Evolutionary conservation across 2,113 vertebrate genomes (phyloP), one percentile per base, ranked within the genome.

Genomic region (Solea solea): DNA sequence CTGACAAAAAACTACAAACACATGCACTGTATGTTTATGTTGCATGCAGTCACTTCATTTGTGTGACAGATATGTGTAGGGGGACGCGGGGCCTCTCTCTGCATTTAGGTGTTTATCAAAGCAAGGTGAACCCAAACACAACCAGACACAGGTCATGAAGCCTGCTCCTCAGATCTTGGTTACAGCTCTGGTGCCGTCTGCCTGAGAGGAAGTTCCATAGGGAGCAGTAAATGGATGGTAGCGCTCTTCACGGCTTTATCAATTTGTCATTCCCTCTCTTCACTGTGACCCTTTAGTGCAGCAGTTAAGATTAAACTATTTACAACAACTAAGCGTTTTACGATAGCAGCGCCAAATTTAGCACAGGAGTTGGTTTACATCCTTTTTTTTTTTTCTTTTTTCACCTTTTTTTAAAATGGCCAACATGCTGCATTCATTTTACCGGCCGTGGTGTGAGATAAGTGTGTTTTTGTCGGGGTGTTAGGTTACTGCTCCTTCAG

Each of bases 21-120:
- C 55, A 15, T 7, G 50, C 59, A 57, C 48, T 44, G 48, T 28
- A 46, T 49, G 68, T 80, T 50, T 80, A 74, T 52, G 81, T 86
- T 80, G 62, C 78, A 63, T 77, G 84, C 81, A 62, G 78, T 87
- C 85, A 87, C 82, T 89, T 84, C 80, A 79, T 93, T 92, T 92
- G 87, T 85, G 86, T 86, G 72, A 78, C 80, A 71, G 90, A 28
- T 39, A 73, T 61, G 83, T 84, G 68, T 89, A 72, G 77, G 58
- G 66, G 82, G 81, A 82, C 58, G 51, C 85, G 11, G 85, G 78
- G 70, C 74, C 83, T 69, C 85, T 86, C 69, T 53, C 78, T 85
- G 86, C 52, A 10, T 90, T 61, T 80, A 90, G 89, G 80, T 88
- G 88, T 91, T 95, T 91, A 93, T 93, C 89, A 93, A 93, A 94